Base-by-base conservation (phyloP, 1,140 invertebrate species). In the Formica selysi region DNA sequence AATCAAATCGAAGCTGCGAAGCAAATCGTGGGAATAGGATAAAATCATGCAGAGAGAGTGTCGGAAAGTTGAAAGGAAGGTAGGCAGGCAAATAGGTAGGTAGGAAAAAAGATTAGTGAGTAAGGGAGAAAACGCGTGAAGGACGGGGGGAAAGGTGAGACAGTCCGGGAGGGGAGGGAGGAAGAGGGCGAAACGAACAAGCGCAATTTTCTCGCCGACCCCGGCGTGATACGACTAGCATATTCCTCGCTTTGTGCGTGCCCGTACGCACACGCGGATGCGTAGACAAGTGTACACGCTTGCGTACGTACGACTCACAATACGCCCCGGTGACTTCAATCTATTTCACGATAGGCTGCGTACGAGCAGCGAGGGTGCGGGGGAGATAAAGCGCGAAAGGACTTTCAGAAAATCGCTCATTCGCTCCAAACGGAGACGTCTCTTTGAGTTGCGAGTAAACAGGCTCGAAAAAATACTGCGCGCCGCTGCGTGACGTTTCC, bases 271-370 rank as follows among this genome's bases (percentile, higher is more conserved):
- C 44, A 68, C 62, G 70, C 70, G 32, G 74, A 76, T 62, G 67
- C 54, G 54, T 48, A 32, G 57, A 83, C 48, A 29, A 76, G 80
- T 79, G 83, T 79, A 78, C 48, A 78, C 62, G 83, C 74, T 80
- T 32, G 59, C 81, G 73, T 67, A 68, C 84, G 62, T 67, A 68
- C 48, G 44, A 51, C 16, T 51, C 48, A 51, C 68, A 44, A 44
- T 48, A 85, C 84, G 84, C 76, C 76, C 29, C 76, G 62, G 38
- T 78, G 73, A 79, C 64, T 85, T 85, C 84, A 85, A 85, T 85
- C 84, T 85, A 85, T 85, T 85, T 85, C 48, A 79, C 76, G 84
- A 85, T 79, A 78, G 84, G 81, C 59, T 64, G 71, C 73, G 59
- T 67, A 29, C 61, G 61, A 85, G 71, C 81, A 74, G 68, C 41